These are phyloP conservation scores for Otolemur garnettii DNA, from an alignment of 2,113 vertebrate species.

Conservation along the genomic window DNA sequence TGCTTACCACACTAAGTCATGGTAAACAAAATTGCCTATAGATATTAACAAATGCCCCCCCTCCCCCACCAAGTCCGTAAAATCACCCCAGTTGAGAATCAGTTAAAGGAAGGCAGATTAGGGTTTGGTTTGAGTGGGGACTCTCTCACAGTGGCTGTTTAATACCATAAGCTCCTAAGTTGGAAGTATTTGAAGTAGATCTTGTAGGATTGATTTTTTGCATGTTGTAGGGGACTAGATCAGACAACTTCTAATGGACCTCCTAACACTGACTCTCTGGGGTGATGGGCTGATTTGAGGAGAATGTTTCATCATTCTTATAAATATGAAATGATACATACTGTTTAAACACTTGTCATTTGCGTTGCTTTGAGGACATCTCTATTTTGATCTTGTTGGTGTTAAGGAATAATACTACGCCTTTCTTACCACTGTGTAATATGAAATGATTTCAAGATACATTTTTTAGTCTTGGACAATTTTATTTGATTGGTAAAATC, in stretches of 20 bases:
- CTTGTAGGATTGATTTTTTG: background rate
- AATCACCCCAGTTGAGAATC: background rate
- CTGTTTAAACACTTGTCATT: slow-evolving; percentile 10
- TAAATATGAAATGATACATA: slow-evolving; percentile 10
- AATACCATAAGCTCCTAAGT: slow-evolving; percentile 15
- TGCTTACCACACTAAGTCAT: background rate
- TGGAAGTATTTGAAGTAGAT: background rate
- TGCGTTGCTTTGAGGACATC: background rate
- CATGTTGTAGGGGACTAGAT: background rate
- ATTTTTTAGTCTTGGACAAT: background rate
- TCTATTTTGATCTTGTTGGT: background rate
- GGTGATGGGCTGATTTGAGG: background rate
- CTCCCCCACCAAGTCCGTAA: background rate
- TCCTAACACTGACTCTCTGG: background rate
- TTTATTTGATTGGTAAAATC: background rate
- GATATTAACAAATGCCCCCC: background rate
- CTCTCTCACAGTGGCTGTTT: background rate
- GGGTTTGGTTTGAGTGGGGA: background rate
- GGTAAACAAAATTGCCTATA: background rate
- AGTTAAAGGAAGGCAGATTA: background rate
- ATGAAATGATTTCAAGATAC: background rate
- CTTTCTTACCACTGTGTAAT: background rate
- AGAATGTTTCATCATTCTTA: background rate
- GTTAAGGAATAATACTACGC: background rate
- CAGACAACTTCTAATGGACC: background rate